Evolutionary conservation across 1,140 invertebrate genomes (phyloP).

Genomic region (Cotesia chilonis): DNA sequence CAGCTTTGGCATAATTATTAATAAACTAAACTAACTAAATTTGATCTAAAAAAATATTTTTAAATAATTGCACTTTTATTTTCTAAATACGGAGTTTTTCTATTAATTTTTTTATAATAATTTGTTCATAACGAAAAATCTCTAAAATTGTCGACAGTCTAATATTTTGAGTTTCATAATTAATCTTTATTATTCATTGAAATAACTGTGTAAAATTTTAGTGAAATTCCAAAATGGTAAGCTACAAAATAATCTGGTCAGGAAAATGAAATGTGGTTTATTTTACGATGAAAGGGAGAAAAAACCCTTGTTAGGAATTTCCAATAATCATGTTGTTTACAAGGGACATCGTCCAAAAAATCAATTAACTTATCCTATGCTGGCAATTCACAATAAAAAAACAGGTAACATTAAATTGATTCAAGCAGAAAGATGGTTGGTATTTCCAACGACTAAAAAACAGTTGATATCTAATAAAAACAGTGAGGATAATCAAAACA

Average conservation of each 20-base stretch:
- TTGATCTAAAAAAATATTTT: too few species aligned
- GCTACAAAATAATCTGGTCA: slow-evolving; percentile 51
- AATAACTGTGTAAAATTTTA: slow-evolving; percentile 34
- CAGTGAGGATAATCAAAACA: slow-evolving; percentile 35
- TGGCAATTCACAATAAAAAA: slow-evolving; percentile 58
- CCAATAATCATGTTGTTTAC: slow-evolving; percentile 57
- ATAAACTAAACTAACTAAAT: too few species aligned
- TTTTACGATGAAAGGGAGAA: slow-evolving; percentile 49
- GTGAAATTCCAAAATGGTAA: slow-evolving; percentile 61
- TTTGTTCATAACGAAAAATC: too few species aligned
- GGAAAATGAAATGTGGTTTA: slow-evolving; percentile 55
- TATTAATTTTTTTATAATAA: too few species aligned
- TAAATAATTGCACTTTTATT: too few species aligned
- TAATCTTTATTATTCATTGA: neutral
- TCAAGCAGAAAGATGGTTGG: slow-evolving; percentile 55
- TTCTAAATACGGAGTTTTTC: too few species aligned
- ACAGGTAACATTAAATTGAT: slow-evolving; percentile 55
- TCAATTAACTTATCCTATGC: slow-evolving; percentile 53
- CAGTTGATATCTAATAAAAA: slow-evolving; percentile 27
- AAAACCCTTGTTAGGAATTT: slow-evolving; percentile 53
- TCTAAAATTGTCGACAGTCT: too few species aligned
- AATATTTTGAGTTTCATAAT: neutral
- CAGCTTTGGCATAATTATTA: too few species aligned
- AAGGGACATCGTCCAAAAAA: slow-evolving; percentile 51
- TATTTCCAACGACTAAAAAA: slow-evolving; percentile 55